Conservation (phyloP, 2,113 vertebrate genomes). For the Cettia cetti region DNA sequence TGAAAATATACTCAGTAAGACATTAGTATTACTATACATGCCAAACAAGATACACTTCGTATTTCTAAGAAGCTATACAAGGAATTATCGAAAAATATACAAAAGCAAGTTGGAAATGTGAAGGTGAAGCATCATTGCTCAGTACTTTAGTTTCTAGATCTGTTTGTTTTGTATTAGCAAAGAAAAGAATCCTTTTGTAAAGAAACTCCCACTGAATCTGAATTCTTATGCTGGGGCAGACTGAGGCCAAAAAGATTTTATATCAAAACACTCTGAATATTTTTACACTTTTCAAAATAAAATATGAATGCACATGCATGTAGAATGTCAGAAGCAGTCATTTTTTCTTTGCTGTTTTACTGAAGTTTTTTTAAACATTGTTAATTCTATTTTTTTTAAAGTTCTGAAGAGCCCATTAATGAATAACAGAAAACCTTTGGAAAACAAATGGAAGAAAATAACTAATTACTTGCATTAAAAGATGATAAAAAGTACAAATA, state of each 20-base stretch:
- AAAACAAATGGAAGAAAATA: not conserved
- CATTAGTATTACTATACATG: not conserved
- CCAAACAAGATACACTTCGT: not conserved
- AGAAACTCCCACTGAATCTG: not conserved
- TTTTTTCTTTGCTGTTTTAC: not conserved
- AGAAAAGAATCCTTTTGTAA: not conserved
- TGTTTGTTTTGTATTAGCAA: not conserved
- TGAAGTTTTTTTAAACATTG: not conserved
- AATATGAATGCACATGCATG: not conserved
- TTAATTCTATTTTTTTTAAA: not conserved
- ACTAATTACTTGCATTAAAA: not conserved
- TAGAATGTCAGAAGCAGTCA: not conserved
- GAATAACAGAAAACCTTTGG: not conserved
- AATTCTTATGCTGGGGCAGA: not conserved
- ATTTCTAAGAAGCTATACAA: not conserved
- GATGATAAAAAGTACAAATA: not conserved
- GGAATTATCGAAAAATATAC: not conserved
- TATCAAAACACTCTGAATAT: not conserved
- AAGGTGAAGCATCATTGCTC: not conserved
- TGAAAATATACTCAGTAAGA: not conserved
- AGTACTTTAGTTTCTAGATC: not conserved
- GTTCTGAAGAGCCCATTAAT: not conserved
- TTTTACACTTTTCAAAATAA: not conserved
- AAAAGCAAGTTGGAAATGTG: not conserved
- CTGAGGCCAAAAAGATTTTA: not conserved